Conservation (phyloP, 2,797 vertebrate genomes). For the Enoplosus armatus region DNA sequence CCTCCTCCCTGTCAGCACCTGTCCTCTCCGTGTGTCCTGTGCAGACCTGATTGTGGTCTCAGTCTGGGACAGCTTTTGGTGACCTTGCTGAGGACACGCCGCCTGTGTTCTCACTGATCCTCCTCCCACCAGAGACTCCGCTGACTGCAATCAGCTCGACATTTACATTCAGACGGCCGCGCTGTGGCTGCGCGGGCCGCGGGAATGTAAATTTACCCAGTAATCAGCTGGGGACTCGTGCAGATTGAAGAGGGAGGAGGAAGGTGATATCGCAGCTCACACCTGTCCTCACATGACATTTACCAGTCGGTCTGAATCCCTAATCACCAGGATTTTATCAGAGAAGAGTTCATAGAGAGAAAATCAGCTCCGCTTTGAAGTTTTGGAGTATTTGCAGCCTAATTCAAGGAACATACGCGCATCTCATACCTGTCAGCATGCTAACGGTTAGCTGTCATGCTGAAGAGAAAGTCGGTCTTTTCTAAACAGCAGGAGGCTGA, state of each 20-base stretch:
- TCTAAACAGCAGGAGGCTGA: too few species aligned
- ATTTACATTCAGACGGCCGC: conserved; percentile 61
- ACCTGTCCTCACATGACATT: conserved; percentile 60
- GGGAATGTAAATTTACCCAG: conserved; percentile 50
- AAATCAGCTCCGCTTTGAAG: not conserved
- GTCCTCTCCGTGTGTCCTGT: too few species aligned
- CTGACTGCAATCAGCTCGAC: conserved; percentile 39
- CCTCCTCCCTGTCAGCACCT: too few species aligned
- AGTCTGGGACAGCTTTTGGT: not conserved
- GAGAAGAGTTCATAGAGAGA: too few species aligned
- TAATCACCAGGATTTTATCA: conserved; percentile 17
- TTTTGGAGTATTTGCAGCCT: not conserved
- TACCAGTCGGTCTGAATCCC: not conserved
- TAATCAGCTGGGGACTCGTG: conserved; percentile 40
- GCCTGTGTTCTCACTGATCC: not conserved
- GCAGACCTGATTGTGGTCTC: not conserved
- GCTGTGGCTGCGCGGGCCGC: not conserved
- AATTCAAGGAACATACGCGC: not conserved
- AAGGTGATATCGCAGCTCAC: conserved; percentile 1
- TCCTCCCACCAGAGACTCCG: conserved; percentile 22
- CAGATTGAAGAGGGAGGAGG: conserved; percentile 12
- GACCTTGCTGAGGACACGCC: conserved; percentile 43
- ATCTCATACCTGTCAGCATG: too few species aligned
- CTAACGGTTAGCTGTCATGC: too few species aligned
- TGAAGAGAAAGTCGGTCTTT: too few species aligned